Evolutionary conservation across 2,113 vertebrate species (phyloP), one percentile per base, ranked within the genome.

Genomic region (Clupea harengus): DNA sequence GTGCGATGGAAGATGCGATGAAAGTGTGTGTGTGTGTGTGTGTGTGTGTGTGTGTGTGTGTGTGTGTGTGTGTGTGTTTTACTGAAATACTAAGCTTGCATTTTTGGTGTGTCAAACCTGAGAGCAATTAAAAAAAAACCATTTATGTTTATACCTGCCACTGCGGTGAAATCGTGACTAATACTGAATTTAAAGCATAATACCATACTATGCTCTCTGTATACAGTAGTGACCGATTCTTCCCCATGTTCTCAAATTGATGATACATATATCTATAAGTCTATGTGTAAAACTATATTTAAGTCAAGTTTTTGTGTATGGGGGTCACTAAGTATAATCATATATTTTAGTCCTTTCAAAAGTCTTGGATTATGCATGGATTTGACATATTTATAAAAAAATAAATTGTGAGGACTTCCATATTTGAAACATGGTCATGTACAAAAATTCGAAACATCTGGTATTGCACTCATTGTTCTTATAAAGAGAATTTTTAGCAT

Each of bases 401-500:
- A 39, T 39, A 39, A 60, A 22, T 6, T 0, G 54, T 22, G 4
- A 60, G 54, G 20, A 52, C 47, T 54, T 54, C 52, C 52, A 18
- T 54, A 54, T 54, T 54, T 54, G 13, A 54, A 54, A 54, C 52
- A 54, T 54, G 52, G 52, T 54, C 52, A 54, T 18, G 52, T 17
- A 54, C 18, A 60, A 60, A 20, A 60, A 60, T 60, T 18, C 22
- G 20, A 60, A 60, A 60, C 54, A 60, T 60, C 54, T 60, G 54
- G 54, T 60, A 60, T 60, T 60, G 54, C 22, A 60, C 18, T 60
- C 22, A 60, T 60, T 60, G 54, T 60, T 60, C 54, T 60, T 60
- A 60, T 60, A 60, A 60, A 60, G 54, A 60, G 54, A 60, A 60
- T 60, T 60, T 60, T 60, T 60, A 60, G 54, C 54, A 60, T 60